Evolutionary conservation across 2,888 invertebrate species (phyloP).

Genomic region (Ochropacha duplaris): DNA sequence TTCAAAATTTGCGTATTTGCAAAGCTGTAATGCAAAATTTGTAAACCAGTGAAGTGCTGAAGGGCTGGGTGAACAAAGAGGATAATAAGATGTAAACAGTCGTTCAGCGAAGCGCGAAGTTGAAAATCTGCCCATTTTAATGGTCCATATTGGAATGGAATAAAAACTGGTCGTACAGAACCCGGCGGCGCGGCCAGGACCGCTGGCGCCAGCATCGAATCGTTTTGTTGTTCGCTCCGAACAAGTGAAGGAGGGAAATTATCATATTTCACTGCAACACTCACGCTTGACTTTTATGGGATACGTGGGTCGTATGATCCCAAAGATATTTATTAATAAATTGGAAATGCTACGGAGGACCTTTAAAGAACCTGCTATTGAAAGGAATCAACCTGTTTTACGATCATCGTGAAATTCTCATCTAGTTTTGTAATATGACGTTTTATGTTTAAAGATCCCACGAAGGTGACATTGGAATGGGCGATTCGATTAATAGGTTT

Average conservation of each 20-base stretch:
- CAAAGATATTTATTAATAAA: conserved; percentile 45
- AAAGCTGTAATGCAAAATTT: conserved; percentile 21
- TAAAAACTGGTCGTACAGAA: conserved; percentile 68
- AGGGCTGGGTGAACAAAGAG: conserved; percentile 25
- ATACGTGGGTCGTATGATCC: conserved; percentile 34
- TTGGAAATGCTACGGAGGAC: conserved; percentile 37
- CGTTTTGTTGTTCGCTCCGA: conserved; percentile 47
- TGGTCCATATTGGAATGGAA: conserved; percentile 62
- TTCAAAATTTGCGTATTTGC: conserved; percentile 25
- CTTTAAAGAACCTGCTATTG: conserved; percentile 12
- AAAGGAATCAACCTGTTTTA: neutral
- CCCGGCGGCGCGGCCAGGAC: conserved; percentile 54
- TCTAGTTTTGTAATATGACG: neutral
- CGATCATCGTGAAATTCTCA: neutral
- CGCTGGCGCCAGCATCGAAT: conserved; percentile 63
- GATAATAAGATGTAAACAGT: conserved; percentile 28
- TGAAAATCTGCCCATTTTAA: conserved; percentile 62
- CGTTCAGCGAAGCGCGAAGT: conserved; percentile 43
- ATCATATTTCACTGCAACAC: conserved; percentile 73
- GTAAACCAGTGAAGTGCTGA: conserved; percentile 8
- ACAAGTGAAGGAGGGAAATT: conserved; percentile 57
- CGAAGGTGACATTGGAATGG: neutral
- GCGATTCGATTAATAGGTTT: neutral
- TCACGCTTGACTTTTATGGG: conserved; percentile 60
- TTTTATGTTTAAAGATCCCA: conserved; percentile 1